Conservation (phyloP, 2,113 vertebrate species). For the Camelus bactrianus region DNA sequence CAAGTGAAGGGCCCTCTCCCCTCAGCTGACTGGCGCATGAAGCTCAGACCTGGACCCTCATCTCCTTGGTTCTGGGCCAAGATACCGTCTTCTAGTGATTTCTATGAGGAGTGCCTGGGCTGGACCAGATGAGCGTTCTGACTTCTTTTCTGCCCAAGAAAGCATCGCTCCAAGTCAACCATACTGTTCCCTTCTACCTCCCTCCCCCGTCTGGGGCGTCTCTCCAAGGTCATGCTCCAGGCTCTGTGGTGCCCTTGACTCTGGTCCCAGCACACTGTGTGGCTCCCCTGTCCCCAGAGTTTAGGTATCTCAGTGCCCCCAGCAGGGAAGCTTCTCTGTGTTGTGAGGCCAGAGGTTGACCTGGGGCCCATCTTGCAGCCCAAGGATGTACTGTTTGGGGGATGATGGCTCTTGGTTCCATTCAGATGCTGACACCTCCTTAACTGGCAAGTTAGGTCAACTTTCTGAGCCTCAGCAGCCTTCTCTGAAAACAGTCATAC, state of each 20-base stretch:
- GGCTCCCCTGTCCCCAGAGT: not conserved
- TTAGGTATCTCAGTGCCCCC: not conserved
- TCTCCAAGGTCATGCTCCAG: not conserved
- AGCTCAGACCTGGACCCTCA: not conserved
- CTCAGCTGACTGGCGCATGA: not conserved
- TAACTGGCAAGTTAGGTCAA: not conserved
- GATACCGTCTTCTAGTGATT: not conserved
- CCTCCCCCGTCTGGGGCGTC: too few relatives aligned
- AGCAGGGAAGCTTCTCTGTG: not conserved
- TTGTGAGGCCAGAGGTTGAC: not conserved
- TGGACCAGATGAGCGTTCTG: not conserved
- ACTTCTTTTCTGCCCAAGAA: not conserved
- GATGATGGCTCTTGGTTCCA: fast-evolving
- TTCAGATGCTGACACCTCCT: not conserved
- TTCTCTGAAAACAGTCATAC: not conserved
- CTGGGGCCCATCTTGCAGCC: not conserved
- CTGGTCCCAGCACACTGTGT: not conserved
- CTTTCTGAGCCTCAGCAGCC: not conserved
- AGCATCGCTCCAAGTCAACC: not conserved
- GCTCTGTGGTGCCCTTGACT: not conserved
- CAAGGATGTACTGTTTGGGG: too few relatives aligned
- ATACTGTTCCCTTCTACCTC: not conserved
- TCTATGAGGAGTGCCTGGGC: not conserved
- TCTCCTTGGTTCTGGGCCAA: not conserved
- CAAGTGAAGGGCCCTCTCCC: not conserved